phyloP scores from a whole-genome alignment of 2,888 invertebrate genomes.

The Limnephilus lunatus region DNA sequence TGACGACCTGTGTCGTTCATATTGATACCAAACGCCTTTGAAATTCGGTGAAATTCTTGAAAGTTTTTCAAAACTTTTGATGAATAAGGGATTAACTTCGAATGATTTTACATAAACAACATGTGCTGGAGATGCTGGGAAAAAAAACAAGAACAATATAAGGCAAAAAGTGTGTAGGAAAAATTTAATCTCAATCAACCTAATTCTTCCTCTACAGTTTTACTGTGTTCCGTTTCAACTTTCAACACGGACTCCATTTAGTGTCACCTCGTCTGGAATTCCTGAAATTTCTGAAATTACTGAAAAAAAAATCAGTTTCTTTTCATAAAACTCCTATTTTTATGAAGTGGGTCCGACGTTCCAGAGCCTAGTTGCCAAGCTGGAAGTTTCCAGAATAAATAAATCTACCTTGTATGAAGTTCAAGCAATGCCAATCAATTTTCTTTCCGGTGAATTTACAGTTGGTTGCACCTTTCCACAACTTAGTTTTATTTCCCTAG shows the following conservation, averaged over 20 bases:
- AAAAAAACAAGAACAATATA: too few relatives aligned
- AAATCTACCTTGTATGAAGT: neutral
- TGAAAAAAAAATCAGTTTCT: neutral
- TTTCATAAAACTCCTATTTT: neutral
- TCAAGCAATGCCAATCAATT: neutral
- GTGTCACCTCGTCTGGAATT: conserved; percentile 13
- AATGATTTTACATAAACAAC: too few relatives aligned
- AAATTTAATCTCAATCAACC: neutral
- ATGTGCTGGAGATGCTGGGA: too few relatives aligned
- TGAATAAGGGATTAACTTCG: too few relatives aligned
- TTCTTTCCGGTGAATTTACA: neutral
- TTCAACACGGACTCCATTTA: conserved; percentile 4
- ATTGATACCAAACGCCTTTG: too few relatives aligned
- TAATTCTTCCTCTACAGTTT: neutral
- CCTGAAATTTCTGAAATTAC: neutral
- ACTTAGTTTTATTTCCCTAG: neutral
- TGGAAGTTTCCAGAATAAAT: conserved; percentile 2
- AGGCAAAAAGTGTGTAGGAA: too few relatives aligned
- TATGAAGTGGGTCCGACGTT: neutral
- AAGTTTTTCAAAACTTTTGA: too few relatives aligned
- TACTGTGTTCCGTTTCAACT: neutral
- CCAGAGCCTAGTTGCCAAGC: neutral
- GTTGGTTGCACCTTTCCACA: neutral
- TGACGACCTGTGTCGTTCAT: too few relatives aligned
- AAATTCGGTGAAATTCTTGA: too few relatives aligned